Base-by-base conservation (phyloP, 1,140 invertebrate species). In the Drosophila subobscura region DNA sequence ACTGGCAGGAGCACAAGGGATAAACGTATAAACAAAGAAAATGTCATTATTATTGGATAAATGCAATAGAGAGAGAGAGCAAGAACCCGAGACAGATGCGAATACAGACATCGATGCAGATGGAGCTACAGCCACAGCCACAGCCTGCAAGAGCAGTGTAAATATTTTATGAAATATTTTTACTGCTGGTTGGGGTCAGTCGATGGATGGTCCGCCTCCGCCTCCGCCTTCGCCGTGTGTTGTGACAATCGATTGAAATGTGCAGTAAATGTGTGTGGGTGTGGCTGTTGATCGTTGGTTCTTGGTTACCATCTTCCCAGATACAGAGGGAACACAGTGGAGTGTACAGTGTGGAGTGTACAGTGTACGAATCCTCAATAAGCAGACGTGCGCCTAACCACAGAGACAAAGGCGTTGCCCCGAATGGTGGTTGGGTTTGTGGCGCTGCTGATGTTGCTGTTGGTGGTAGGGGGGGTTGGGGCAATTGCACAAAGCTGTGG, bases 121-220 rank as follows among this genome's bases (percentile, higher is more conserved):
- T 45, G 41, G 10, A 25, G 37, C 44, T 51, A 29, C 23, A 42
- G 44, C 10, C 12, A 29, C 23, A 42, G 44, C 10, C 12, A 4
- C 27, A n/a, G 4, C 29, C 27, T 42, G 67, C 49, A 67, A 67
- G 3, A 3, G 3, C 50, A 75, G 52, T 67, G 72, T 75, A 75
- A 75, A 75, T 75, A 75, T 67, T 75, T 75, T 67, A 75, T 75
- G 61, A 75, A 75, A 75, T 75, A 75, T 66, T 60, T 75, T 67
- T 75, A 41, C 49, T 65, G 56, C 58, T 61, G 52, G 41, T 47
- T 61, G 23, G 29, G 27, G 25, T 27, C 25, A 10, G 33, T 37
- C 3, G 10, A 12, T 4, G 33, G 33, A 37, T 37, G 29, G 5
- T 37, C 16, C 22, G 27, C 27, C 6, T 29, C 5, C 27, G 5